Conservation (phyloP, 2,888 invertebrate genomes). For the Ophion obscuratus region DNA sequence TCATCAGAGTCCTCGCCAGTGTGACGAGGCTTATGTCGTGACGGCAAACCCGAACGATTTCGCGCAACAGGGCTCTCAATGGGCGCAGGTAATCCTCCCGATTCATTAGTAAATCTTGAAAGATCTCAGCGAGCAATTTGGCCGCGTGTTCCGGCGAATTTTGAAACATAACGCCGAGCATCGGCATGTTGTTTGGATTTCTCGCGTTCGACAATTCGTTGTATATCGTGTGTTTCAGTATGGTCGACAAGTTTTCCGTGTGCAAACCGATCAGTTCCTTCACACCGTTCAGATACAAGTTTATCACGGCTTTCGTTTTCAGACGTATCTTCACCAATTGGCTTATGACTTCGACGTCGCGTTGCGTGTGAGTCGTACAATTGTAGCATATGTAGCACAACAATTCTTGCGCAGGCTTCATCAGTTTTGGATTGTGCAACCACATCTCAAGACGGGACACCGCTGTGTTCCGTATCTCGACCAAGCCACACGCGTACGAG, state of each 20-base stretch:
- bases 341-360: slow-evolving; percentile 91
- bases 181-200: slow-evolving; percentile 97
- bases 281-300: slow-evolving; percentile 94
- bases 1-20: slow-evolving; percentile 92
- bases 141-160: slow-evolving; percentile 93
- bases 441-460: slow-evolving; percentile 95
- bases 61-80: slow-evolving; percentile 93
- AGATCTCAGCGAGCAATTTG: slow-evolving; percentile 93
- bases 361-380: slow-evolving; percentile 89
- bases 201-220: slow-evolving; percentile 97
- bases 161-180: slow-evolving; percentile 95
- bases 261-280: slow-evolving; percentile 95
- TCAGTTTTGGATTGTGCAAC: slow-evolving; percentile 98
- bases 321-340: slow-evolving; percentile 95
- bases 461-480: slow-evolving; percentile 92
- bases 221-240: slow-evolving; percentile 96
- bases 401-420: slow-evolving; percentile 96
- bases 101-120: slow-evolving; percentile 93
- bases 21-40: slow-evolving; percentile 92
- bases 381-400: slow-evolving; percentile 96
- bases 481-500: slow-evolving; percentile 93
- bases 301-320: slow-evolving; percentile 96
- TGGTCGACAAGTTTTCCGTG: slow-evolving; percentile 92
- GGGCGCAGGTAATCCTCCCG: slow-evolving; percentile 96
- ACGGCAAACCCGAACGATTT: slow-evolving; percentile 93